Evolutionary conservation across 2,888 invertebrate species (phyloP), one percentile per base, ranked within the genome.

Genomic region (Poecilus cupreus): DNA sequence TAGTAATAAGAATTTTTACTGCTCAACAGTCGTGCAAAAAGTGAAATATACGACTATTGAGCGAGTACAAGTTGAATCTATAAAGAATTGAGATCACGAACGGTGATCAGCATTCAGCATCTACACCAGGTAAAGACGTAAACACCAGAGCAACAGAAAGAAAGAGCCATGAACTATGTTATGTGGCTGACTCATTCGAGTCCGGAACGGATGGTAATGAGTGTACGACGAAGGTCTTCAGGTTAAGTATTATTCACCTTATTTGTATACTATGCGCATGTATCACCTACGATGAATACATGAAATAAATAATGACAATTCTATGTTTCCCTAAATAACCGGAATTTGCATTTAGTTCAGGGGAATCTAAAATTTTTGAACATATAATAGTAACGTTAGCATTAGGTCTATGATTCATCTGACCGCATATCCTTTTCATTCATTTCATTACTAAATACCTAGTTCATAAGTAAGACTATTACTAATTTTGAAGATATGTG

Each of bases 181-280:
- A 46, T 51, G 51, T 49, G 43, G 54, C 32, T 76, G 76, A 76
- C 76, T 76, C 76, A 76, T 76, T 20, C 37, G 54, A 24, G 75
- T 49, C 75, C 49, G 76, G 76, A 76, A 76, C 20, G 54, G 32
- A 76, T 51, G 32, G 24, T 76, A 76, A 76, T 39, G 76, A 54
- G 32, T 75, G n/a, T 57, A 37, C 43, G 22, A 51, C 54, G 76
- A 76, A 76, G 76, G 76, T 54, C 54, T 76, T 76, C 54, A 32
- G 39, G 54, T 76, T 39, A 54, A 20, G 26, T 39, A 76, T 76
- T 76, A 76, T 76, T 76, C 76, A 76, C 57, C 54, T 37, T 51
- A 54, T 76, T 76, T 57, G 54, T 76, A 13, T 76, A 16, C 54
- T 57, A 72, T 37, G 64, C 64, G 32, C 32, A 60, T 68, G 60